Evolutionary conservation across 2,797 vertebrate species (phyloP), one percentile per base, ranked within the genome.

Genomic region (Megaceryle alcyon): DNA sequence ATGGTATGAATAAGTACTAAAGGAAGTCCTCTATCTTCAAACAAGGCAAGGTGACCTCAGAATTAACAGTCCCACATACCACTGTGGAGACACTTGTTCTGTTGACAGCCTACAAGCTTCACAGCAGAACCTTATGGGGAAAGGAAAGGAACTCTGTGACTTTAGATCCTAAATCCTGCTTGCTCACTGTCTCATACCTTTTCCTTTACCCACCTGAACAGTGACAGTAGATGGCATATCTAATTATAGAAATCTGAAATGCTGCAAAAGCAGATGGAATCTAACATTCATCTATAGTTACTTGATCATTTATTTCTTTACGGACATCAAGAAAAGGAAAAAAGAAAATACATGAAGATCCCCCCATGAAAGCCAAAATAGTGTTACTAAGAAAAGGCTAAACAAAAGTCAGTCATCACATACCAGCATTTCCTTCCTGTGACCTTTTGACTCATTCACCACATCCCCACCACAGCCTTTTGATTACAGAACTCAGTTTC

Each of bases 121-220:
- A 91, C 82, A 96, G 86, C 72, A 82, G 46, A 92, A 94, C 85
- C 65, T 83, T 85, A 20, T 41, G 69, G 57, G 82, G 61, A 97
- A 96, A 91, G 84, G 64, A 97, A 94, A 96, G 60, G n/a, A 65
- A 77, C 20, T 9, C 43, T 68, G 48, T 37, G 51, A 21, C 57
- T 65, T 80, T 39, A 60, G 43, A 41, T 37, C 16, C 14, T 43
- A 83, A 23, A 13, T 14, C 18, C 26, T 86, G 12, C 29, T 59
- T 9, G 12, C 39, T 41, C 15, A 22, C 12, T 63, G 65, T 70
- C 2, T 1, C 59, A 19, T 31, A 28, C 1, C 0, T 49, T 12
- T 10, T 65, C 4, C 56, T 82, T 77, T 72, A 66, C 6, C 5
- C 48, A 95, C 37, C n/a, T 56, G 31, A 92, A 92, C 23, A 87